These are phyloP conservation scores for Trogon melanurus DNA, from an alignment of 2,113 vertebrate species.

Conservation along the genomic window DNA sequence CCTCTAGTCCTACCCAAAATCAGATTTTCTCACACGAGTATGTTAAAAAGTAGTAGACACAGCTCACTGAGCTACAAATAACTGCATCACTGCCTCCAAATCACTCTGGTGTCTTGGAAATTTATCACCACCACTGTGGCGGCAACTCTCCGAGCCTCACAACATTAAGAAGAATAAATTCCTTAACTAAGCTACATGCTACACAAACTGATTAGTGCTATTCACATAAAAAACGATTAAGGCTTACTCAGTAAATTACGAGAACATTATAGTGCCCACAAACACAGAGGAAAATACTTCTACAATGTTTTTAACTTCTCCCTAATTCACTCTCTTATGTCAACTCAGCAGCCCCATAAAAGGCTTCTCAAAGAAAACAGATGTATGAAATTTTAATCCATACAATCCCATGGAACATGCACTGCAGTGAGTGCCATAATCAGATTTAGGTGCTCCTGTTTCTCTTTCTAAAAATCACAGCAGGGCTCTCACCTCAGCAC, in stretches of 20 bases:
- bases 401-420: neutral
- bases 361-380: neutral
- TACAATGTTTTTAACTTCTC: neutral
- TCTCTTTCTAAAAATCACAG: neutral
- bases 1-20: neutral
- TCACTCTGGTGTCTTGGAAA: neutral
- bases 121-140: neutral
- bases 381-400: neutral
- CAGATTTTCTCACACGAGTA: neutral
- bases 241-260: neutral
- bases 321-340: neutral
- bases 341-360: neutral
- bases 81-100: neutral
- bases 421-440: neutral
- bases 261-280: neutral
- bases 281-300: neutral
- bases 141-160: neutral
- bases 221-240: neutral
- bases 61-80: neutral
- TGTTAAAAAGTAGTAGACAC: neutral
- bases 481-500: neutral
- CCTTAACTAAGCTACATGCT: neutral
- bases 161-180: neutral
- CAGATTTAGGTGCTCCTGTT: neutral
- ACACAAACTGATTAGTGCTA: neutral